Evolutionary conservation across 2,888 invertebrate genomes (phyloP).

Genomic region (Caenorhabditis virilis): DNA sequence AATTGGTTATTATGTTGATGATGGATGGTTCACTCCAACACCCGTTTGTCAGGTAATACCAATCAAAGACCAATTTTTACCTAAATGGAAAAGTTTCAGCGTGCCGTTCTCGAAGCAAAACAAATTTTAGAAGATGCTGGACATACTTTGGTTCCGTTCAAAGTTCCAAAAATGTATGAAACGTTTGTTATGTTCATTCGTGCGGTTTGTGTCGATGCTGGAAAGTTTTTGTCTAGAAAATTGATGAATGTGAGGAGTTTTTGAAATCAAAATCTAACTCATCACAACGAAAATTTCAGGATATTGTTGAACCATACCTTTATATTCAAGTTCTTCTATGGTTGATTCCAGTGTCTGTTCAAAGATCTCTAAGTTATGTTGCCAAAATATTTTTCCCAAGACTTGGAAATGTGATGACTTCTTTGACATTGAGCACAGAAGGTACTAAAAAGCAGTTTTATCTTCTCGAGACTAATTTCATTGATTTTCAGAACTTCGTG

Average conservation of each 20-base stretch:
- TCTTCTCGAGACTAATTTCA: neutral
- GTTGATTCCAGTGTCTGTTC: constrained; percentile 45
- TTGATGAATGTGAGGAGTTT: constrained; percentile 41
- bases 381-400: constrained; percentile 45
- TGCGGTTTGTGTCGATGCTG: constrained; percentile 58
- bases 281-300: constrained; percentile 19
- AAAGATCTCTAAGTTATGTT: constrained; percentile 29
- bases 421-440: constrained; percentile 40
- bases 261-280: neutral
- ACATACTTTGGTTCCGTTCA: constrained; percentile 55
- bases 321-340: constrained; percentile 42
- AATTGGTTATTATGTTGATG: constrained; percentile 58
- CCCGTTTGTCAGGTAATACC: constrained; percentile 49
- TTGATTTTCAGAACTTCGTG: constrained; percentile 44
- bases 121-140: constrained; percentile 49
- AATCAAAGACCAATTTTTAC: too few species aligned
- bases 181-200: constrained; percentile 48
- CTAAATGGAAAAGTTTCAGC: constrained; percentile 8
- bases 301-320: constrained; percentile 44
- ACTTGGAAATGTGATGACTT: constrained; percentile 38
- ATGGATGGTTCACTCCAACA: constrained; percentile 61
- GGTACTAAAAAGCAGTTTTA: constrained; percentile 4
- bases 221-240: constrained; percentile 43
- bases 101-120: constrained; percentile 59
- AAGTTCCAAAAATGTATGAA: constrained; percentile 48